These are phyloP conservation scores for Tortrix viridana DNA, from an alignment of 2,888 invertebrate genomes.

Conservation along the genomic window DNA sequence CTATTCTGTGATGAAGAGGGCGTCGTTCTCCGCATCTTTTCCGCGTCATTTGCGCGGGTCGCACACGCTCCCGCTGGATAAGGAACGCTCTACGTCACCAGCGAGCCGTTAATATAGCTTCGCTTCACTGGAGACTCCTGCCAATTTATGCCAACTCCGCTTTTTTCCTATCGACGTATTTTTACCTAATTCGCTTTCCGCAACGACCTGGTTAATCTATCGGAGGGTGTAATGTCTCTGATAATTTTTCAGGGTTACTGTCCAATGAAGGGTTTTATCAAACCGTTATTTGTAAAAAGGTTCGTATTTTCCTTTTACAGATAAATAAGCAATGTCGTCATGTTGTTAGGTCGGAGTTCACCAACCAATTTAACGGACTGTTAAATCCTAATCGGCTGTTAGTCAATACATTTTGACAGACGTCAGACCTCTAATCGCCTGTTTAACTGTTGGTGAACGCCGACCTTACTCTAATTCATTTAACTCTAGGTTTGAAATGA, in stretches of 20 bases:
- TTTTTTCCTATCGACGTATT: slow-evolving; percentile 36
- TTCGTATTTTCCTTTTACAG: not conserved
- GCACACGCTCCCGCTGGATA: slow-evolving; percentile 53
- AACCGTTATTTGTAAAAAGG: slow-evolving; percentile 8
- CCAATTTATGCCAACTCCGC: slow-evolving; percentile 47
- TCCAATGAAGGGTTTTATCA: slow-evolving; percentile 20
- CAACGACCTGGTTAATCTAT: slow-evolving; percentile 34
- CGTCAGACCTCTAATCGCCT: too few species aligned
- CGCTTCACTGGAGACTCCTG: slow-evolving; percentile 69
- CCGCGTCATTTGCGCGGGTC: slow-evolving; percentile 73
- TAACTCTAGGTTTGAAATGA: too few species aligned
- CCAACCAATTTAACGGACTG: too few species aligned
- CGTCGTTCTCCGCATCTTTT: slow-evolving; percentile 69
- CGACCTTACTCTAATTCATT: too few species aligned
- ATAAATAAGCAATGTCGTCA: too few species aligned
- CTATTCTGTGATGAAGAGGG: slow-evolving; percentile 65
- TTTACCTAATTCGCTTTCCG: slow-evolving; percentile 30
- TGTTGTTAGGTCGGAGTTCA: too few species aligned
- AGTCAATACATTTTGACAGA: too few species aligned
- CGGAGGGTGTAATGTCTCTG: slow-evolving; percentile 32
- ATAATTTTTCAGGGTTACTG: slow-evolving; percentile 32
- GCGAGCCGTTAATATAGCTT: slow-evolving; percentile 65
- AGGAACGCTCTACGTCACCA: slow-evolving; percentile 52
- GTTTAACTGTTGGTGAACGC: too few species aligned
- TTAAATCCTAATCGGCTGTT: too few species aligned